phyloP scores from a whole-genome alignment of 2,113 vertebrate genomes.

The Picathartes gymnocephalus region DNA sequence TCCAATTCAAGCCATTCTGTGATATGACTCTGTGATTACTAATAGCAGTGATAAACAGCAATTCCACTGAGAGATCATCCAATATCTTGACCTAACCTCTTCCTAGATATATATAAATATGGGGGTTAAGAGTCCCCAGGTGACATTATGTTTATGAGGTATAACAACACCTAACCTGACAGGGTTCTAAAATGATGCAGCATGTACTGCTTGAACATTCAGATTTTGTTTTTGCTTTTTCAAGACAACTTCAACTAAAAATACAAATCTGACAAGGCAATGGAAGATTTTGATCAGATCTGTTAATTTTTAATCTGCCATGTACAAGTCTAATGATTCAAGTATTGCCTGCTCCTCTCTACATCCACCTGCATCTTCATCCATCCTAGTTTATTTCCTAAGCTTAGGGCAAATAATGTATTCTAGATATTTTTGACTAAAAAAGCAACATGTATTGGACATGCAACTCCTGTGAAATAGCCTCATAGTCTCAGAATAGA shows the following conservation, averaged over 20 bases:
- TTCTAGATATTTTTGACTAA: not conserved
- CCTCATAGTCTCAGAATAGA: not conserved
- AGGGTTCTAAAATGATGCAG: not conserved
- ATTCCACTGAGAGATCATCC: not conserved
- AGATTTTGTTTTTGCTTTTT: not conserved
- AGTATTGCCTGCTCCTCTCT: not conserved
- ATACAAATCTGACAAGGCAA: not conserved
- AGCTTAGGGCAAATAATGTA: not conserved
- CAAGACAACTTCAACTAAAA: not conserved
- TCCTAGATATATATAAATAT: not conserved
- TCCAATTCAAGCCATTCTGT: not conserved
- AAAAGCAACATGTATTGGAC: not conserved
- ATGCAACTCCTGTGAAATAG: not conserved
- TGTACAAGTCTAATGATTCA: not conserved
- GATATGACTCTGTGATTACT: not conserved
- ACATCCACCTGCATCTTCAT: not conserved
- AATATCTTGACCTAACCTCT: not conserved
- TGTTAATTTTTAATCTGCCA: not conserved
- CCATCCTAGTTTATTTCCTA: not conserved
- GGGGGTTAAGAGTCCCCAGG: not conserved
- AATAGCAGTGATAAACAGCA: not conserved
- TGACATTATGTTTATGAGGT: not conserved
- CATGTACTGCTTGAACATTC: not conserved
- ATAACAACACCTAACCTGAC: not conserved
- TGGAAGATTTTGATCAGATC: not conserved